phyloP scores from a whole-genome alignment of 2,113 vertebrate species.

The Ariopsis seemanni region DNA sequence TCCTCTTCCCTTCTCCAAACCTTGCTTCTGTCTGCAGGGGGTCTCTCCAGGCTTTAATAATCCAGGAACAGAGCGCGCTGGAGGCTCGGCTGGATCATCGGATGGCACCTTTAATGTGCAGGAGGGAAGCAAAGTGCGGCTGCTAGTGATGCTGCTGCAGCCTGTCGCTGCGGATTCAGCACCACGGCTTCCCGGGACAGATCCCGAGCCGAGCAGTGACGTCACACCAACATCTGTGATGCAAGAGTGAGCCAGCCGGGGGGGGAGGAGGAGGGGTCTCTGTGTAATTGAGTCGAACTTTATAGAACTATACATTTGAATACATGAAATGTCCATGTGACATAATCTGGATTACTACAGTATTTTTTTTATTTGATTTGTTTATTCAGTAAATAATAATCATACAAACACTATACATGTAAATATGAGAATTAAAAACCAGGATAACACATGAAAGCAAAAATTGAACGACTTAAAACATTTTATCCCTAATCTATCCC shows the following conservation, averaged over 20 bases:
- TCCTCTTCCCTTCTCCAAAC: neutral
- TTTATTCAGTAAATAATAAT: too few species aligned
- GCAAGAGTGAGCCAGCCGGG: conserved; percentile 62
- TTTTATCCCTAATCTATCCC: too few species aligned
- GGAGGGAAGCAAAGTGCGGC: conserved; percentile 44
- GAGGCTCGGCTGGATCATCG: neutral
- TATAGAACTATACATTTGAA: too few species aligned
- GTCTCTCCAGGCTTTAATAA: conserved; percentile 18
- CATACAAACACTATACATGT: too few species aligned
- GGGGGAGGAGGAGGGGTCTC: too few species aligned
- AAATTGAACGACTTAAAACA: too few species aligned
- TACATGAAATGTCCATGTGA: too few species aligned
- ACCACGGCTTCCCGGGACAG: conserved; percentile 76
- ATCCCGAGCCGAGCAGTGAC: conserved; percentile 69
- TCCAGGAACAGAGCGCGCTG: conserved; percentile 4
- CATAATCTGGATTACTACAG: too few species aligned
- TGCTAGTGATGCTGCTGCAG: conserved; percentile 66
- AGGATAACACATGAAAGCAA: too few species aligned
- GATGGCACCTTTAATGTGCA: conserved; percentile 7
- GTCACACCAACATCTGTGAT: conserved; percentile 71
- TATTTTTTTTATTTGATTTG: too few species aligned
- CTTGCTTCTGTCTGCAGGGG: neutral
- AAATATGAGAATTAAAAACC: too few species aligned
- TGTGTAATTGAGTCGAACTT: too few species aligned
- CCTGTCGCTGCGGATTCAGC: conserved; percentile 74